Conservation (phyloP, 2,888 invertebrate genomes). For the Hydraecia micacea region DNA sequence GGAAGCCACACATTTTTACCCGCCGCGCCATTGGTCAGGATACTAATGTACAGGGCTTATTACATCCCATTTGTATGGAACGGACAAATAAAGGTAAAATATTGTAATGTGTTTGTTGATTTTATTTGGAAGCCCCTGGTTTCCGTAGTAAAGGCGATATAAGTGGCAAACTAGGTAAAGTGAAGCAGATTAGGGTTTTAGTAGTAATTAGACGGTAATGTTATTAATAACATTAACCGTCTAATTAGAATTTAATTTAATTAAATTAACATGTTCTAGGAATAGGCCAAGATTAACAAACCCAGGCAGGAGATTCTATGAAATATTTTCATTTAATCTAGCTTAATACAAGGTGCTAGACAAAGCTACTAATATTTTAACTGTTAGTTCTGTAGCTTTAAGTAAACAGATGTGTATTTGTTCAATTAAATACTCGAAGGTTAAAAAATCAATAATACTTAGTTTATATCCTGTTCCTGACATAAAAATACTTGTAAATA, state of each 20-base stretch:
- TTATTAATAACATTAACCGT: background rate
- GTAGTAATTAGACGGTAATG: conserved; percentile 1
- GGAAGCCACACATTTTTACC: conserved; percentile 68
- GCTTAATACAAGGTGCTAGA: background rate
- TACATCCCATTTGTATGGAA: conserved; percentile 61
- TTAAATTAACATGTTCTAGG: background rate
- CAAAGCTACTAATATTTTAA: background rate
- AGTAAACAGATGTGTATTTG: background rate
- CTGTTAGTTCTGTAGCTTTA: background rate
- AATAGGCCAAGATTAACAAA: background rate
- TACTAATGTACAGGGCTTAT: conserved; percentile 69
- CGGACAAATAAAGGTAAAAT: conserved; percentile 42
- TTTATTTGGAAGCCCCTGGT: conserved; percentile 17
- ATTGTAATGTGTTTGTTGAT: conserved; percentile 28
- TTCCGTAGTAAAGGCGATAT: background rate
- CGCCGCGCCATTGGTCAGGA: conserved; percentile 58
- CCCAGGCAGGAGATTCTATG: background rate
- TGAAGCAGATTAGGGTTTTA: conserved; percentile 4
- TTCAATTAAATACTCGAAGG: background rate
- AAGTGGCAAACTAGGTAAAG: conserved; percentile 17
- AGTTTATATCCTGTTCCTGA: background rate
- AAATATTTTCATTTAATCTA: background rate
- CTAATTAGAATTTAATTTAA: too few relatives aligned
- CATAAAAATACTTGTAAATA: background rate
- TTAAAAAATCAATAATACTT: too few relatives aligned